A percentile compares a stretch with the other conserved stretches of the same genome.
Conservation (phyloP, 1,140 invertebrate species). For the Eurosta solidaginis region DNA sequence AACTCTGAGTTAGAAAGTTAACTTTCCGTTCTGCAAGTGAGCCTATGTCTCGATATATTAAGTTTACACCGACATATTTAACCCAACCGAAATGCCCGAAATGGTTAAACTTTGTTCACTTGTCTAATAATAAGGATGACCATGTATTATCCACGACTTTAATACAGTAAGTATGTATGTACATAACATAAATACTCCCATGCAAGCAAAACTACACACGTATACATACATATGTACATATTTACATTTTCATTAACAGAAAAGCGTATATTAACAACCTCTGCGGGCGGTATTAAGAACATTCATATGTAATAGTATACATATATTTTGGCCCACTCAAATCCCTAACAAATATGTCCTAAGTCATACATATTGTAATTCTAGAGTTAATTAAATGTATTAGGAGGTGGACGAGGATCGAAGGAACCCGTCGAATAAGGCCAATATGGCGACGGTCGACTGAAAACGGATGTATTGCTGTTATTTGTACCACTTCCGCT, state of each 20-base stretch:
- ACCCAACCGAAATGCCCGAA: too few relatives aligned
- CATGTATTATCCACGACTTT: too few relatives aligned
- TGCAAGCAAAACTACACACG: background rate
- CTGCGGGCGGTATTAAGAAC: background rate
- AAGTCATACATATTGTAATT: background rate
- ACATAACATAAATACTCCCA: background rate
- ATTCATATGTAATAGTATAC: background rate
- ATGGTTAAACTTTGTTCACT: too few relatives aligned
- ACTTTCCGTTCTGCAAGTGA: too few relatives aligned
- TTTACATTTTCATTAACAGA: background rate
- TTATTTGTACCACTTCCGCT: background rate
- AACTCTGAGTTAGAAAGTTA: too few relatives aligned
- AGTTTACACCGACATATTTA: too few relatives aligned
- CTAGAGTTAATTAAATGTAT: slow-evolving; percentile 53
- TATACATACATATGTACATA: background rate
- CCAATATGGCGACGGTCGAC: slow-evolving; percentile 57
- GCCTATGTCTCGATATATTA: too few relatives aligned
- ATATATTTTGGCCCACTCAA: too few relatives aligned
- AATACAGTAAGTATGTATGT: background rate
- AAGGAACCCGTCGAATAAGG: slow-evolving; percentile 55
- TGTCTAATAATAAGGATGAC: too few relatives aligned
- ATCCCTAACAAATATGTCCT: background rate
- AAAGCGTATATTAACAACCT: background rate
- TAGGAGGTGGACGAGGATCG: slow-evolving; percentile 57
- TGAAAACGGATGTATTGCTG: slow-evolving; percentile 40